These are phyloP conservation scores for Crypturellus tataupa DNA, from an alignment of 2,797 vertebrate genomes.

Conservation along the genomic window DNA sequence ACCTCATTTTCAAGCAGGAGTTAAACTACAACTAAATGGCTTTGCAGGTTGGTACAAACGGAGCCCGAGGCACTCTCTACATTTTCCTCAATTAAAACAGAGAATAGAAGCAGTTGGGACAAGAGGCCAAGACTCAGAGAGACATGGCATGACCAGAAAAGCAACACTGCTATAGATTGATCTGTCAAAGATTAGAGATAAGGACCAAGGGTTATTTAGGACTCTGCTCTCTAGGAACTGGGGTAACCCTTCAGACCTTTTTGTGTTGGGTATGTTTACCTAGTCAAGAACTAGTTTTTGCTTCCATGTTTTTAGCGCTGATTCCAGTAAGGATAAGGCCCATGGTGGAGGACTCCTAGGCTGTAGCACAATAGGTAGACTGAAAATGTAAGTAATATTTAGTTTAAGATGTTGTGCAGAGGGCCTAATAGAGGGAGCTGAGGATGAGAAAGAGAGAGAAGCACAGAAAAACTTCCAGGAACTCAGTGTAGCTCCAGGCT, in stretches of 20 bases:
- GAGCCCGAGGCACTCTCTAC: conserved; percentile 27
- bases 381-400: background rate
- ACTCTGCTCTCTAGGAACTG: background rate
- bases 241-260: background rate
- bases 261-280: background rate
- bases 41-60: conserved; percentile 41
- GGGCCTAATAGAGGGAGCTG: background rate
- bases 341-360: background rate
- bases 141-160: background rate
- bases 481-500: background rate
- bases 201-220: background rate
- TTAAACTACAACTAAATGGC: conserved; percentile 74
- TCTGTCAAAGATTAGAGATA: background rate
- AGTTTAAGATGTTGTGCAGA: background rate
- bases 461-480: background rate
- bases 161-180: background rate
- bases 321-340: background rate
- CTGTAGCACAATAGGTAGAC: background rate
- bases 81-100: conserved; percentile 63
- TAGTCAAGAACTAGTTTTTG: background rate
- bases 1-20: conserved; percentile 66
- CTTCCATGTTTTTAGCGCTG: background rate
- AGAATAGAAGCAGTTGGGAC: conserved; percentile 59
- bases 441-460: background rate
- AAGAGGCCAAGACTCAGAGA: background rate